A percentile compares a stretch with the other conserved stretches of the same genome.
These are phyloP conservation scores for Ypsolopha sequella DNA, from an alignment of 2,888 invertebrate species.

Conservation along the genomic window DNA sequence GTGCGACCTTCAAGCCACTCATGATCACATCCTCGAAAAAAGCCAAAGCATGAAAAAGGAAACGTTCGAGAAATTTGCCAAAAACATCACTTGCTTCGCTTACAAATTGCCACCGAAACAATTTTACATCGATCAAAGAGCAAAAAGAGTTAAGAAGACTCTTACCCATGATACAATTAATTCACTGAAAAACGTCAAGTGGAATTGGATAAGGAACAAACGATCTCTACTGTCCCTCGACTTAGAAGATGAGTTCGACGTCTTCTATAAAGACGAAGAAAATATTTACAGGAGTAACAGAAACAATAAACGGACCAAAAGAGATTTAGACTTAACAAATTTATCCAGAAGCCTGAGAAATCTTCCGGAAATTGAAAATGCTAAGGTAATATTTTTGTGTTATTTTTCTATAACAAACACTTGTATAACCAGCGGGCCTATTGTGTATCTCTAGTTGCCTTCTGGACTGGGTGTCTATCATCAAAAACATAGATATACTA, in stretches of 20 bases:
- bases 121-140: not conserved
- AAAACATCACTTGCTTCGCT: slow-evolving; percentile 24
- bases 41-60: slow-evolving; percentile 11
- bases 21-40: slow-evolving; percentile 15
- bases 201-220: slow-evolving; percentile 32
- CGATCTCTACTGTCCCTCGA: slow-evolving; percentile 15
- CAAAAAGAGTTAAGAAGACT: too few species aligned
- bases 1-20: slow-evolving; percentile 32
- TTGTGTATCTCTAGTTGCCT: too few species aligned
- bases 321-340: slow-evolving; percentile 11
- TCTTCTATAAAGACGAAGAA: slow-evolving; percentile 20
- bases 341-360: slow-evolving; percentile 19
- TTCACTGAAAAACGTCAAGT: slow-evolving; percentile 8
- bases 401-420: too few species aligned
- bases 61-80: slow-evolving; percentile 23
- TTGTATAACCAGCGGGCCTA: too few species aligned
- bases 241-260: slow-evolving; percentile 19
- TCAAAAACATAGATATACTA: too few species aligned
- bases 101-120: slow-evolving; percentile 15
- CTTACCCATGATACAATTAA: too few species aligned
- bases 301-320: slow-evolving; percentile 18
- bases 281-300: slow-evolving; percentile 27
- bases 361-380: slow-evolving; percentile 19
- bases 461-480: too few species aligned
- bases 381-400: slow-evolving; percentile 14